A percentile compares a stretch with the other conserved stretches of the same genome.
Evolutionary conservation across 1,140 invertebrate genomes (phyloP).

Genomic region (Vanessa atalanta): DNA sequence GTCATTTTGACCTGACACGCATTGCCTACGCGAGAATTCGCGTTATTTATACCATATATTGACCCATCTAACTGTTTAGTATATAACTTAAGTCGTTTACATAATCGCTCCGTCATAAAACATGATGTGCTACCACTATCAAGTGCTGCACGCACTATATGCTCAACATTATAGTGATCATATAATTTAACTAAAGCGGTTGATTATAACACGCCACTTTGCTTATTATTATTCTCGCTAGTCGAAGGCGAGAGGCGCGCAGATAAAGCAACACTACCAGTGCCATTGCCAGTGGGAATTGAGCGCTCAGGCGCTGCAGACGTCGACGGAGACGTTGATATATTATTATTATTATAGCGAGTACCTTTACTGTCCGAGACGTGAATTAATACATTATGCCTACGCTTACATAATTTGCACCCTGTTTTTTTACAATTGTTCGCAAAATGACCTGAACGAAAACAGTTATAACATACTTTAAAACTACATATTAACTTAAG

Average conservation of each 20-base stretch:
- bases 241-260: neutral
- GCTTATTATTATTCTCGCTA: neutral
- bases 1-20: no score
- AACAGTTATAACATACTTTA: conserved; percentile 46
- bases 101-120: neutral
- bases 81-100: neutral
- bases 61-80: neutral
- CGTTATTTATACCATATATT: neutral
- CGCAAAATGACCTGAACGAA: conserved; percentile 34
- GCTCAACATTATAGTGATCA: conserved; percentile 34
- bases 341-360: neutral
- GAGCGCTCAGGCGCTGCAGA: neutral
- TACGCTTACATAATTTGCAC: no score
- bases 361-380: neutral
- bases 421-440: conserved; percentile 9
- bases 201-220: conserved; percentile 34
- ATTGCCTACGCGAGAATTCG: neutral
- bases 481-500: no score
- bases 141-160: no score
- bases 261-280: neutral
- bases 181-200: conserved; percentile 40
- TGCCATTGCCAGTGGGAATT: neutral
- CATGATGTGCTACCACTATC: conserved; percentile 30
- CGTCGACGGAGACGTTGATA: neutral
- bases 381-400: no score